phyloP scores from a whole-genome alignment of 2,797 vertebrate genomes.

The Cynopterus sphinx region DNA sequence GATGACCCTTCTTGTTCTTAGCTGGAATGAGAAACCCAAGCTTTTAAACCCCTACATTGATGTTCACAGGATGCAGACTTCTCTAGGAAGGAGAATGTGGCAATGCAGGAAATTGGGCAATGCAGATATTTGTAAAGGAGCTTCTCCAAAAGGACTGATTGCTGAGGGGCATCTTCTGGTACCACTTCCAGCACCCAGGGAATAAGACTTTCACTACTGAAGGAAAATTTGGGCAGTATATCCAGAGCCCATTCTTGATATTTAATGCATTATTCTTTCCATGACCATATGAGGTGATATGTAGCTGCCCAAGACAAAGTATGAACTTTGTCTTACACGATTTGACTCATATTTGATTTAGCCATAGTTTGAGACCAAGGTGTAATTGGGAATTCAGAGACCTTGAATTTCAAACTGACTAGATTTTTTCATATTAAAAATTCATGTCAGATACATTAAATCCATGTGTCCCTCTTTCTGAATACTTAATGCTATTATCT shows the following conservation, averaged over 20 bases:
- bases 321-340: background rate
- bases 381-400: constrained; percentile 32
- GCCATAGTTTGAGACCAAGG: background rate
- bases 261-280: background rate
- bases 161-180: background rate
- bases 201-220: background rate
- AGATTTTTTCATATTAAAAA: background rate
- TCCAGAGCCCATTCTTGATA: background rate
- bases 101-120: background rate
- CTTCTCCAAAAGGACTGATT: background rate
- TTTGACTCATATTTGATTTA: background rate
- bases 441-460: constrained; percentile 2
- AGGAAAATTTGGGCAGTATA: background rate
- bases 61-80: background rate
- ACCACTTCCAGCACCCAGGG: background rate
- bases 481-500: background rate
- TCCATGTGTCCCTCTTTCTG: background rate
- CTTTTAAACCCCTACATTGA: background rate
- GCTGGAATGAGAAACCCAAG: background rate
- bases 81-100: background rate
- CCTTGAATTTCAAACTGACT: constrained; percentile 41
- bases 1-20: background rate
- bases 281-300: background rate
- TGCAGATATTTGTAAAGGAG: background rate
- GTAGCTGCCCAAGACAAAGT: background rate